Conservation (phyloP, 2,113 vertebrate genomes). For the Dunckerocampus dactyliophorus region DNA sequence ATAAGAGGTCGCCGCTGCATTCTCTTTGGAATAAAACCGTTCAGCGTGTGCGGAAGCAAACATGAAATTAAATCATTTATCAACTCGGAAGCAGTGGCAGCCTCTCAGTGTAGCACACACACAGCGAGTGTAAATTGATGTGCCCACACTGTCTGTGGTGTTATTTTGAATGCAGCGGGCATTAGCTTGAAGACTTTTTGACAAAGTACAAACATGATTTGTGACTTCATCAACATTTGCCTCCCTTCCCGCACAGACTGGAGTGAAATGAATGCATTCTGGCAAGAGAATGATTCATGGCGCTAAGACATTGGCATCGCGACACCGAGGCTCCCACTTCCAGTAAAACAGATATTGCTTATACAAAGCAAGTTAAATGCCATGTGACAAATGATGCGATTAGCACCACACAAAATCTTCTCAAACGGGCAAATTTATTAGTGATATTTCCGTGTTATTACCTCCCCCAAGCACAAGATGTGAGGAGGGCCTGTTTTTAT, state of each 20-base stretch:
- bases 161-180: conserved; percentile 26
- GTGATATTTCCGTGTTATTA: conserved; percentile 3
- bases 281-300: conserved; percentile 3
- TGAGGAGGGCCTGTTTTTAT: background rate
- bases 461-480: background rate
- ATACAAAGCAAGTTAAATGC: background rate
- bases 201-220: conserved; percentile 23
- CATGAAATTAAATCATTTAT: conserved; percentile 61
- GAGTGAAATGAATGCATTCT: conserved; percentile 21
- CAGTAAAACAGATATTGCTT: background rate
- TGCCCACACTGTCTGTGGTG: conserved; percentile 10
- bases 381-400: background rate
- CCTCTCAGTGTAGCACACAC: conserved; percentile 30
- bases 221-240: conserved; percentile 17
- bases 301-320: background rate
- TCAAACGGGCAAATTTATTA: background rate
- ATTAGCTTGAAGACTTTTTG: conserved; percentile 16
- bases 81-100: conserved; percentile 42
- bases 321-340: background rate
- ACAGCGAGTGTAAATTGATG: conserved; percentile 15
- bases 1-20: conserved; percentile 17
- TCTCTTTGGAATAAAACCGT: conserved; percentile 38
- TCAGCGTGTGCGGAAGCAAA: conserved; percentile 54
- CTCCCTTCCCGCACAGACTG: background rate
- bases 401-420: background rate